These are phyloP conservation scores for Geophilus truncorum DNA, from an alignment of 2,888 invertebrate genomes.

Conservation along the genomic window DNA sequence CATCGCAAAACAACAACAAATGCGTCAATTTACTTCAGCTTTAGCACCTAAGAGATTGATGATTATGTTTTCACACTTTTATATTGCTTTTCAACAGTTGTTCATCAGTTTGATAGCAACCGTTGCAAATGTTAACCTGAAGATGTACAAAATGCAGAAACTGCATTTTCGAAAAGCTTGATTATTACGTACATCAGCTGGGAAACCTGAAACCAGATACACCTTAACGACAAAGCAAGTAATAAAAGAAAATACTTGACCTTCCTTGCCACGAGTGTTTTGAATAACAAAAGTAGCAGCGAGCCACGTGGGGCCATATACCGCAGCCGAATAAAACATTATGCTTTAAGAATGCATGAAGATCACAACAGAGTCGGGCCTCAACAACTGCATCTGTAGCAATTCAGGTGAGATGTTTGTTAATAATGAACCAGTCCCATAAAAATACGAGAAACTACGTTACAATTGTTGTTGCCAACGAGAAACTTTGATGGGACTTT, in stretches of 20 bases:
- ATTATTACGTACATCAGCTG: not conserved
- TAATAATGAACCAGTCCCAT: too few species aligned
- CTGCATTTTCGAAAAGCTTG: not conserved
- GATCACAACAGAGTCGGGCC: too few species aligned
- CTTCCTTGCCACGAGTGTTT: not conserved
- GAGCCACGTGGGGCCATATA: not conserved
- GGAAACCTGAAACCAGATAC: not conserved
- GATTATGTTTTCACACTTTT: not conserved
- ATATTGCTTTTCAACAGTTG: not conserved
- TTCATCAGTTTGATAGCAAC: not conserved
- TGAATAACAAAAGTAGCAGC: not conserved
- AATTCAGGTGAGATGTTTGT: too few species aligned
- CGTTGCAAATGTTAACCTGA: too few species aligned
- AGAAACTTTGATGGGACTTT: too few species aligned
- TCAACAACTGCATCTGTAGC: not conserved
- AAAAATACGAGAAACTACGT: too few species aligned
- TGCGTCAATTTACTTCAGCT: not conserved
- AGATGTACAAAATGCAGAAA: too few species aligned
- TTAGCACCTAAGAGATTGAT: not conserved
- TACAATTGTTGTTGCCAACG: too few species aligned
- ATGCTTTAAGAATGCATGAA: not conserved
- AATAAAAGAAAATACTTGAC: not conserved
- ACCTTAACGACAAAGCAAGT: not conserved
- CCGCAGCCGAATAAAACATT: not conserved
- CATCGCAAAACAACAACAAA: not conserved